Evolutionary conservation across 2,888 invertebrate species (phyloP).

Genomic region (Timandra comae): DNA sequence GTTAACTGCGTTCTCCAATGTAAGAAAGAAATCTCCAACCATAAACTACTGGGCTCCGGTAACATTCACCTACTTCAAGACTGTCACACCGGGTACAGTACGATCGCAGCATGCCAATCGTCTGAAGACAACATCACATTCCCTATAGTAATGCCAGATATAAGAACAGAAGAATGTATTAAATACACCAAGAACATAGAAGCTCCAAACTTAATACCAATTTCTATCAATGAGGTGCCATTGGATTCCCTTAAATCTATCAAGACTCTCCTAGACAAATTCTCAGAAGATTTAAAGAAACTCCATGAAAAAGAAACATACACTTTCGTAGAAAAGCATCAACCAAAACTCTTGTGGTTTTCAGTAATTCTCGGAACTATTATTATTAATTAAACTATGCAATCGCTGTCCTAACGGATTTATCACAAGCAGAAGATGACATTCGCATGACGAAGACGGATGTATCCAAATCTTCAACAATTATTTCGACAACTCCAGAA

Average conservation of each 20-base stretch:
- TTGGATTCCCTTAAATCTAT: slow-evolving; percentile 14
- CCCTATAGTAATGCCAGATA: slow-evolving; percentile 18
- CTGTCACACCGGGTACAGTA: slow-evolving; percentile 19
- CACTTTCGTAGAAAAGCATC: slow-evolving; percentile 7
- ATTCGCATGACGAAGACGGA: not conserved
- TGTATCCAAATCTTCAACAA: slow-evolving; percentile 18
- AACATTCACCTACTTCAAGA: slow-evolving; percentile 10
- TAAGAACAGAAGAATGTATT: slow-evolving; percentile 18
- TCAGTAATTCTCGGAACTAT: slow-evolving; percentile 5
- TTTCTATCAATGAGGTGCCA: slow-evolving; percentile 16
- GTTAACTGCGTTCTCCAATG: slow-evolving; percentile 14
- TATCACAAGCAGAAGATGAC: not conserved
- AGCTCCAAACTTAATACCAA: slow-evolving; percentile 10
- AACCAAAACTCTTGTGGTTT: slow-evolving; percentile 4
- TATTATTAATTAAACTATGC: slow-evolving; percentile 2
- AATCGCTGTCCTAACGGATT: slow-evolving; percentile 1
- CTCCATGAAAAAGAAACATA: slow-evolving; percentile 8
- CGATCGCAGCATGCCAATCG: slow-evolving; percentile 14
- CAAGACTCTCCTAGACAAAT: slow-evolving; percentile 14
- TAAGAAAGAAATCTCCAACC: slow-evolving; percentile 9
- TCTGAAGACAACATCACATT: slow-evolving; percentile 14
- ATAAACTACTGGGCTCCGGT: slow-evolving; percentile 15
- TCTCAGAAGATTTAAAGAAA: slow-evolving; percentile 8
- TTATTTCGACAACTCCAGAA: slow-evolving; percentile 12
- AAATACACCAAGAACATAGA: slow-evolving; percentile 3